phyloP scores from a whole-genome alignment of 2,797 vertebrate genomes.

The Vespertilio murinus region DNA sequence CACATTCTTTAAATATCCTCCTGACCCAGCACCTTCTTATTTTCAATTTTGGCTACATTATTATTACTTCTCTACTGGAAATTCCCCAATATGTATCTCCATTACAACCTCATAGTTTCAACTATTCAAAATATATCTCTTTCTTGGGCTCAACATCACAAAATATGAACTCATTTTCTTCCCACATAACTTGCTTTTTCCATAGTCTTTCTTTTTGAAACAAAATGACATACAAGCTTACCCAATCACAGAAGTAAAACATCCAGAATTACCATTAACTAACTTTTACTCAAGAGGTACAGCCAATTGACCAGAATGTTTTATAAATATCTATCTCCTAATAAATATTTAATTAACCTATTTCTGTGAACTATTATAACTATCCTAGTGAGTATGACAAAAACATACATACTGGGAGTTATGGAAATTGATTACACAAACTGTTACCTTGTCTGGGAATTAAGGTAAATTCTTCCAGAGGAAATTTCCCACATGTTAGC shows the following conservation, averaged over 20 bases:
- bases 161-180: constrained; percentile 11
- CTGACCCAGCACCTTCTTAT: neutral
- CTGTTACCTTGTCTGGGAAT: neutral
- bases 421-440: neutral
- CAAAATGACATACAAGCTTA: neutral
- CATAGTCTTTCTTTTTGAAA: neutral
- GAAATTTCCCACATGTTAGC: neutral
- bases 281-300: neutral
- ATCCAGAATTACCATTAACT: neutral
- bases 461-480: neutral
- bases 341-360: neutral
- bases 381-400: neutral
- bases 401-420: neutral
- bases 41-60: neutral
- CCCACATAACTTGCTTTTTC: neutral
- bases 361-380: neutral
- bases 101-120: neutral
- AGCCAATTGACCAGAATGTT: neutral
- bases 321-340: neutral
- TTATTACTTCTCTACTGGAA: neutral
- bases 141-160: neutral
- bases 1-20: neutral
- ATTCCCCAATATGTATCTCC: neutral
- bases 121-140: neutral
- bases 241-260: neutral